Evolutionary conservation across 2,888 invertebrate genomes (phyloP), one percentile per base, ranked within the genome.

Genomic region (Schizotus pectinicornis): DNA sequence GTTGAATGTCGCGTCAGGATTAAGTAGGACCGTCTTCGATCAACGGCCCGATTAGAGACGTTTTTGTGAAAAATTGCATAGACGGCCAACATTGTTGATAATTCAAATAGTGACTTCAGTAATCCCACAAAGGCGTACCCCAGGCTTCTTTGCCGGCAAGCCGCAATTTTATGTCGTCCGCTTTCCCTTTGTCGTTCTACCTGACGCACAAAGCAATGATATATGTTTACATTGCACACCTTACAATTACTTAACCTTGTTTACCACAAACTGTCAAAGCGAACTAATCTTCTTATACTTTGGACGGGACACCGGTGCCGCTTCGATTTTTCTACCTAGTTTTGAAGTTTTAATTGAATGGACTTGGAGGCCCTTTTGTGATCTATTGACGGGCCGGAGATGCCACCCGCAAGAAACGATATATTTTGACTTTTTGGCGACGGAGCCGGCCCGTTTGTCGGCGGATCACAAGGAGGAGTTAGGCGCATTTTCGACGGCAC

Each of bases 191-290:
- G 50, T 50, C 55, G 55, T 52, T 69, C 70, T 56, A 61, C 62
- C 64, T 64, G 62, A 46, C 51, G 46, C 32, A 63, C 67, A 65
- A 71, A 67, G 67, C 66, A 67, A 67, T 72, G 72, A 72, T 71
- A 70, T 71, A 72, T 71, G 71, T 70, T 71, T 73, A 70, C 71
- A 68, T 65, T 60, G 62, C 61, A 58, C 62, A 58, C 67, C 61
- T 67, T 61, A 72, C 73, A 77, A 77, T 77, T 75, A 77, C 73
- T 75, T 77, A 77, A 73, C 77, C 77, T 78, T 79, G 76, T 78
- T 78, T 77, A 78, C 78, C 79, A 70, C 78, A 79, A 77, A 72
- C 75, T 78, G 79, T 78, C 78, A 79, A 77, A 78, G 77, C 76
- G 71, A 70, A 74, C 77, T 78, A 79, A 79, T 79, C 79, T 75